These are phyloP conservation scores for Ptyas mucosa DNA, from an alignment of 2,113 vertebrate genomes.

Conservation along the genomic window DNA sequence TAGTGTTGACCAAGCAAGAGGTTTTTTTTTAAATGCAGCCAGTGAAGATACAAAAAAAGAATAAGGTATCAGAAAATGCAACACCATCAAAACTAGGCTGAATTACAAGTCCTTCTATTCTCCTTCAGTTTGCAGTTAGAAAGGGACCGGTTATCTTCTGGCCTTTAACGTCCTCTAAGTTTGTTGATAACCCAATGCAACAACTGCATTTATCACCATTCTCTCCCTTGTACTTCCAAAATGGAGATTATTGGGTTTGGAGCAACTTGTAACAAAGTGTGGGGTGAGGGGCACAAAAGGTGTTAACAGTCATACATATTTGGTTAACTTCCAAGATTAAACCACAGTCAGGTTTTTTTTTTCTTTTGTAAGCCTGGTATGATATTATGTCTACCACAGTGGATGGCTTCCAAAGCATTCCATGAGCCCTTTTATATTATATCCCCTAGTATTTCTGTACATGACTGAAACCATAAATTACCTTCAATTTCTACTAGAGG, in stretches of 20 bases:
- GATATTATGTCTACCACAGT: background rate
- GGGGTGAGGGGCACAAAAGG: background rate
- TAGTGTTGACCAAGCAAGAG: background rate
- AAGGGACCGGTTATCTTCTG: too few species aligned
- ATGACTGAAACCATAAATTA: slow-evolving; percentile 48
- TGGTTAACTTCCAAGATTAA: background rate
- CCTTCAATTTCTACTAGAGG: slow-evolving; percentile 98
- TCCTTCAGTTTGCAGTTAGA: background rate
- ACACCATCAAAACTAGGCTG: background rate
- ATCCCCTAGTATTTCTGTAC: background rate
- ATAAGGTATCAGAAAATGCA: background rate
- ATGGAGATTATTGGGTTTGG: background rate
- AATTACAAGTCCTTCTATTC: background rate
- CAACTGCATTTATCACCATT: background rate
- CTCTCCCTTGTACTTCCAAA: background rate
- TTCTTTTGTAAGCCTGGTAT: background rate
- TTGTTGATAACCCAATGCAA: background rate
- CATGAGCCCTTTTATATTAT: background rate
- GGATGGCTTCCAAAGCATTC: background rate
- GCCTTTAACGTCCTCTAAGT: background rate
- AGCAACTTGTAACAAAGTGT: background rate
- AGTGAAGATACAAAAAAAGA: background rate
- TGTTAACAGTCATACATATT: background rate
- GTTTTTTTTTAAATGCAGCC: background rate
- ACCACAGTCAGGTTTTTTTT: background rate